phyloP scores from a whole-genome alignment of 2,113 vertebrate species.

The Hyaena hyaena region DNA sequence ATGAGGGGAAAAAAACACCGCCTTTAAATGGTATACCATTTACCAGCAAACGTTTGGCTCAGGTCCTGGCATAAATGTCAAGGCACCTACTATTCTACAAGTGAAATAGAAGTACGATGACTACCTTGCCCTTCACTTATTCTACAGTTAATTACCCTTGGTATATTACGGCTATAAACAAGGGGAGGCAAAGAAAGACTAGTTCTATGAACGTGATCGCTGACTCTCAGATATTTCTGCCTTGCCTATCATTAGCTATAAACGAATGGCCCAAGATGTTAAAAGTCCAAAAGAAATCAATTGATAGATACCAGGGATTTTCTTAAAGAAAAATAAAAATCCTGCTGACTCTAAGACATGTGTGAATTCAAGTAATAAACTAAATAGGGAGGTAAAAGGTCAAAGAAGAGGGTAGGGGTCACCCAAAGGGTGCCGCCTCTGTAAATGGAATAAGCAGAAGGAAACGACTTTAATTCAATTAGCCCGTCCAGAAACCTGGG shows the following conservation, averaged over 20 bases:
- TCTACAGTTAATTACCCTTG: neutral
- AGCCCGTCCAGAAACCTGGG: slow-evolving; percentile 58
- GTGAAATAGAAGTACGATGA: neutral
- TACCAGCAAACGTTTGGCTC: slow-evolving; percentile 16
- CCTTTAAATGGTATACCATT: slow-evolving; percentile 17
- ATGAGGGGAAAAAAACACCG: neutral
- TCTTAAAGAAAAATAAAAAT: slow-evolving; percentile 54
- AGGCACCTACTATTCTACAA: neutral
- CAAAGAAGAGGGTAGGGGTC: slow-evolving; percentile 56
- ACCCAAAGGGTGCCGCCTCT: slow-evolving; percentile 55
- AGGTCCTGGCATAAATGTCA: neutral
- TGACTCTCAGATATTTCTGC: slow-evolving; percentile 40
- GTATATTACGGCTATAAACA: slow-evolving; percentile 18
- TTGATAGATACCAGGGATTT: slow-evolving; percentile 46
- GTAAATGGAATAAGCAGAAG: slow-evolving; percentile 69
- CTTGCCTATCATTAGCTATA: slow-evolving; percentile 44
- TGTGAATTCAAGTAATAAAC: slow-evolving; percentile 69
- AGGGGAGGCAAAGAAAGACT: slow-evolving; percentile 1
- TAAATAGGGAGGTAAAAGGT: slow-evolving; percentile 59
- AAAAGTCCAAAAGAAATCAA: slow-evolving; percentile 71
- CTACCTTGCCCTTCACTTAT: neutral
- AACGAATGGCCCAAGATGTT: slow-evolving; percentile 60
- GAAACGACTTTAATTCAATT: slow-evolving; percentile 73
- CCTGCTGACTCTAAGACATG: slow-evolving; percentile 62
- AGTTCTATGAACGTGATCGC: slow-evolving; percentile 29